Evolutionary conservation across 2,797 vertebrate species (phyloP), one percentile per base, ranked within the genome.

Genomic region (Mycteria americana): DNA sequence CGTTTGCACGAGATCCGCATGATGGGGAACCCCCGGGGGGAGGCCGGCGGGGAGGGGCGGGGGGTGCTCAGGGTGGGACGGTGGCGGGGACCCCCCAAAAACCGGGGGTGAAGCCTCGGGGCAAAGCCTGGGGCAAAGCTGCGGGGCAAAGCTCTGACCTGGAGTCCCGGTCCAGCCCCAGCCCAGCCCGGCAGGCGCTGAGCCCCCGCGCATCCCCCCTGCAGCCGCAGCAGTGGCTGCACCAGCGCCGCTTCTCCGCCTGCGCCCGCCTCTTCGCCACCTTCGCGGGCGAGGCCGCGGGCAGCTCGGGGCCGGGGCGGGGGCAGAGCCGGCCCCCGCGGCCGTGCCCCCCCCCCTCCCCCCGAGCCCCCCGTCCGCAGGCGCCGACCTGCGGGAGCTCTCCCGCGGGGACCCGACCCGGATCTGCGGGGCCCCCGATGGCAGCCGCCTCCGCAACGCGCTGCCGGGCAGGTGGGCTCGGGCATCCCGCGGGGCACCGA

Each of bases 161-260:
- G 53, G 13, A 56, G 31, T 21, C 31, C 54, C 54, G 31, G 30
- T 12, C 31, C 51, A 31, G 51, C 28, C 51, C 51, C 51, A 53
- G 51, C 11, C 53, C 45, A 45, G 45, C 45, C 45, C 45, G 45
- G 39, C 72, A 88, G 84, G 78, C 23, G 65, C 90, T 92, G 78
- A 88, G n/a, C 31, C 90, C 91, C 85, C n/a, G 73, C 41, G 85
- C 85, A 13, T 84, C 54, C 91, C 91, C 5, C 54, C n/a, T 46
- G 91, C 85, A 88, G 48, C 84, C 91, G 15, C 91, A 88, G 91
- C 91, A 74, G 74, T 88, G 91, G 91, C 85, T 88, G 67, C 85
- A 88, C 85, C 70, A 53, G 7, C 62, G 54, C 21, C 91, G 91
- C 85, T 88, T 92, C 91, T 74, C 85, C 3, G 2, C 79, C 74